These are phyloP conservation scores for Eupithecia insigniata DNA, from an alignment of 2,888 invertebrate species.

Conservation along the genomic window DNA sequence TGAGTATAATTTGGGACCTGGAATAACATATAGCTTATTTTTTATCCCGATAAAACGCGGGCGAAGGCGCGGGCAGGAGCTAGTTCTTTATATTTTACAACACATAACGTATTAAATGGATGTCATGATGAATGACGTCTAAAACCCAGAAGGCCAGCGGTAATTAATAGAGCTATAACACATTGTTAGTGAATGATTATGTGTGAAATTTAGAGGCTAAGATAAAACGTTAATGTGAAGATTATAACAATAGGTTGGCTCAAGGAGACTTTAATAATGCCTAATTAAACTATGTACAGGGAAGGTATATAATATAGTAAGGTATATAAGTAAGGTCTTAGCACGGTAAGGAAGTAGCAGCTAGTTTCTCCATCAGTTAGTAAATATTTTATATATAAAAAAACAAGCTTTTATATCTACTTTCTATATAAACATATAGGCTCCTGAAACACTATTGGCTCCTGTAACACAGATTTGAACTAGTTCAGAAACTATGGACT, in stretches of 20 bases:
- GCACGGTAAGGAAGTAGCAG: background rate
- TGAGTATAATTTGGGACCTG: no score
- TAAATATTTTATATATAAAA: no score
- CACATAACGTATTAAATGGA: background rate
- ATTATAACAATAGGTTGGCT: slow-evolving; percentile 20
- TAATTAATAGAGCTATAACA: slow-evolving; percentile 6
- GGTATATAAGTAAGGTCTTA: background rate
- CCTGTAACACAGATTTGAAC: no score
- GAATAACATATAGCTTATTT: no score
- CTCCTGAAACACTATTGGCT: no score
- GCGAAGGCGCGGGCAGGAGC: no score
- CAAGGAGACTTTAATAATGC: slow-evolving; percentile 18
- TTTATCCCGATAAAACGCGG: no score
- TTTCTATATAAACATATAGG: no score
- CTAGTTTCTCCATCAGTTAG: background rate
- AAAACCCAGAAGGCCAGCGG: background rate
- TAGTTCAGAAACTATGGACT: no score
- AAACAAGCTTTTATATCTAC: no score
- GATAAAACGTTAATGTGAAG: background rate
- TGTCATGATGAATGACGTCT: background rate
- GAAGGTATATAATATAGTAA: background rate
- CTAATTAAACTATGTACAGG: background rate
- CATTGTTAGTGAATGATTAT: slow-evolving; percentile 6
- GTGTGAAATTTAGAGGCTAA: slow-evolving; percentile 7
- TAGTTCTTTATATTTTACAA: background rate